Percentiles rank a stretch among this genome's conserved stretches.
Conservation (phyloP, 2,888 invertebrate species). For the Pseudeuparius sepicola region DNA sequence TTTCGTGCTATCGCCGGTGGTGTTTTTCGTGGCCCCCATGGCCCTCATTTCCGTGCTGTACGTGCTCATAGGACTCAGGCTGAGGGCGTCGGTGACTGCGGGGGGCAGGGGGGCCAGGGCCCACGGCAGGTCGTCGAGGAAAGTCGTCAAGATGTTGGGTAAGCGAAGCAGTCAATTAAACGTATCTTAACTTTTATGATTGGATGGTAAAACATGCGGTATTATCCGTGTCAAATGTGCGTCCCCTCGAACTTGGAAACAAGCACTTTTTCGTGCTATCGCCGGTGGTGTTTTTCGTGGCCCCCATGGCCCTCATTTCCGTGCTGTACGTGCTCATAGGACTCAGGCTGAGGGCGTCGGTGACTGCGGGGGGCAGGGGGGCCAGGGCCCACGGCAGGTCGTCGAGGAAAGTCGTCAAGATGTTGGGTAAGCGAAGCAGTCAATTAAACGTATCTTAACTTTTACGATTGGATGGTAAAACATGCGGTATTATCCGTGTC, state of each 20-base stretch:
- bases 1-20: conserved; percentile 68
- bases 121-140: conserved; percentile 35
- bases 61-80: conserved; percentile 61
- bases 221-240: too few species aligned
- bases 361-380: conserved; percentile 28
- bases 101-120: conserved; percentile 27
- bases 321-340: conserved; percentile 73
- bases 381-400: conserved; percentile 31
- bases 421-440: conserved; percentile 55
- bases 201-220: too few species aligned
- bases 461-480: too few species aligned
- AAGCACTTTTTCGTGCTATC: conserved; percentile 75
- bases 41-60: conserved; percentile 76
- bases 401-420: conserved; percentile 44
- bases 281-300: conserved; percentile 71
- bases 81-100: conserved; percentile 46
- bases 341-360: conserved; percentile 54
- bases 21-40: conserved; percentile 84
- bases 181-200: too few species aligned
- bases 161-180: too few species aligned
- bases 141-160: conserved; percentile 52
- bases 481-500: too few species aligned
- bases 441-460: too few species aligned
- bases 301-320: conserved; percentile 78
- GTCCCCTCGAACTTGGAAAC: too few species aligned